Conservation (phyloP, 2,113 vertebrate species). For the Anolis sagrei region DNA sequence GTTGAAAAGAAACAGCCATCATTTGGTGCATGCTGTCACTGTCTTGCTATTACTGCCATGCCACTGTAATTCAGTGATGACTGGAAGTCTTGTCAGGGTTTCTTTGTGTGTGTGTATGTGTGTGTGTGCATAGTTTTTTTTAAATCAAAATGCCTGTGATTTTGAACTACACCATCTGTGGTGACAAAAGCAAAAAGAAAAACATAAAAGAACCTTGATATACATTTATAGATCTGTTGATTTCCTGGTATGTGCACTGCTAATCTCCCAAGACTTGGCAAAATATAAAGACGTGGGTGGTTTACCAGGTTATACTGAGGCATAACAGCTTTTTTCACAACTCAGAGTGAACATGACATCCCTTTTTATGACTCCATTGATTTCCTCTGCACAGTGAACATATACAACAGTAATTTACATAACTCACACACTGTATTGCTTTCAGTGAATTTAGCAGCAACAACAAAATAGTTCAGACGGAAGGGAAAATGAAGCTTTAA, state of each 20-base stretch:
- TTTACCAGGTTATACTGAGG: conserved; percentile 24
- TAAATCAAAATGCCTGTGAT: conserved; percentile 44
- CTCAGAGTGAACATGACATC: not conserved
- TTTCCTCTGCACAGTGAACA: conserved; percentile 3
- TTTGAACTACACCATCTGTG: conserved; percentile 59
- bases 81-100: conserved; percentile 42
- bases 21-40: conserved; percentile 10
- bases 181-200: conserved; percentile 49
- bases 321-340: not conserved
- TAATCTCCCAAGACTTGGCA: conserved; percentile 16
- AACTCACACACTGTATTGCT: conserved; percentile 9
- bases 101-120: not conserved
- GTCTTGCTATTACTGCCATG: not conserved
- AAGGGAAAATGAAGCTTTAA: conserved; percentile 4
- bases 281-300: conserved; percentile 22
- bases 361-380: conserved; percentile 30
- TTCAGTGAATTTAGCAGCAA: conserved; percentile 3
- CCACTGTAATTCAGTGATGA: conserved; percentile 44
- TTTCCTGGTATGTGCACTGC: conserved; percentile 44
- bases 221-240: conserved; percentile 40
- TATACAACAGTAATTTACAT: conserved; percentile 2
- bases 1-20: conserved; percentile 32
- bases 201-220: conserved; percentile 48
- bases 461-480: not conserved
- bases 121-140: conserved; percentile 3